Evolutionary conservation across 1,140 invertebrate species (phyloP).

Genomic region (Diorhabda elongata): DNA sequence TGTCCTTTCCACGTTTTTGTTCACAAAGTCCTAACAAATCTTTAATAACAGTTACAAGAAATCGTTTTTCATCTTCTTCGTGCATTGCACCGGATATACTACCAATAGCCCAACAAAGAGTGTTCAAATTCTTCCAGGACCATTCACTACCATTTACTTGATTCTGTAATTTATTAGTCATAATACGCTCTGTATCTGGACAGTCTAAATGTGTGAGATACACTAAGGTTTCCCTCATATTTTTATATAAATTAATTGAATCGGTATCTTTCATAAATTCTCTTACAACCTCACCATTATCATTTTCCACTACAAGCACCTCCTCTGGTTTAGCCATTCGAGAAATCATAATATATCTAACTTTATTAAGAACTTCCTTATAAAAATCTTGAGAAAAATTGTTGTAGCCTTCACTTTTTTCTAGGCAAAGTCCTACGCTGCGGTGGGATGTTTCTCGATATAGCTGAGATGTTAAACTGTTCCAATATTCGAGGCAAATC

Average conservation of each 20-base stretch:
- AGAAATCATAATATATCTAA: slow-evolving; percentile 98
- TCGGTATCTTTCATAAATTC: slow-evolving; percentile 99
- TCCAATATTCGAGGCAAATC: slow-evolving; percentile 99
- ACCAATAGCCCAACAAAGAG: slow-evolving; percentile 99
- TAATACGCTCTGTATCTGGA: slow-evolving; percentile 94
- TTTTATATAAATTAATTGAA: slow-evolving; percentile 99
- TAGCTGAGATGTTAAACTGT: slow-evolving; percentile 83
- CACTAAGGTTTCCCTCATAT: slow-evolving; percentile 98
- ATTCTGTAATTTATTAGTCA: slow-evolving; percentile 98
- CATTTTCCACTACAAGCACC: slow-evolving; percentile 99
- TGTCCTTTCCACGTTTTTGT: slow-evolving; percentile 99
- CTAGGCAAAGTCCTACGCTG: slow-evolving; percentile 48
- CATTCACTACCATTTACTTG: slow-evolving; percentile 99
- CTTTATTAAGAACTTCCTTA: slow-evolving; percentile 73
- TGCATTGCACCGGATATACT: slow-evolving; percentile 98
- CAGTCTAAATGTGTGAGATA: slow-evolving; percentile 99
- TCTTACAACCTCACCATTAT: slow-evolving; percentile 98
- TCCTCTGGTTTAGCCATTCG: slow-evolving; percentile 99
- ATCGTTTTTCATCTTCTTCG: slow-evolving; percentile 99
- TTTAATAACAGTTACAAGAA: slow-evolving; percentile 98
- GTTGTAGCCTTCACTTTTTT: slow-evolving; percentile 31
- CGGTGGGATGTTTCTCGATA: slow-evolving; percentile 66
- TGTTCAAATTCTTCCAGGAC: slow-evolving; percentile 99
- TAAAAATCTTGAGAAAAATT: slow-evolving; percentile 28
- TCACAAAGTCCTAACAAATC: slow-evolving; percentile 97